These are phyloP conservation scores for Odontomachus brunneus DNA, from an alignment of 1,140 invertebrate species.

Conservation along the genomic window DNA sequence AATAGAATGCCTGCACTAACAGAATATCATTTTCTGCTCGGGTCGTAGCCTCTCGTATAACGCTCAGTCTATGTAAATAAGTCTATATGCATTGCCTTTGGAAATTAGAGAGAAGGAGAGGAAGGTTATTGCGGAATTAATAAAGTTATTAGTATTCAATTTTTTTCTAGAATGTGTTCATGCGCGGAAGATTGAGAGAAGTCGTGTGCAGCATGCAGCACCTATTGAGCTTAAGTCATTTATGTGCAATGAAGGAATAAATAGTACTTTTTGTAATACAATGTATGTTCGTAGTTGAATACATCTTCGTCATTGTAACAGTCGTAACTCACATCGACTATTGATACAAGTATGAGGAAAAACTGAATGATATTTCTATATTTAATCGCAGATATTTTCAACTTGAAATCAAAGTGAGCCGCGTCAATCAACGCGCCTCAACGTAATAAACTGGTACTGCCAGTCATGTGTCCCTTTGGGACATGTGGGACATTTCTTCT, in stretches of 20 bases:
- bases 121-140: slow-evolving; percentile 12
- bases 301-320: slow-evolving; percentile 10
- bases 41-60: no score
- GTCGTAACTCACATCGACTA: background rate
- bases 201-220: no score
- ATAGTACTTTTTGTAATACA: background rate
- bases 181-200: no score
- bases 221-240: background rate
- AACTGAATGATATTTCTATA: slow-evolving; percentile 31
- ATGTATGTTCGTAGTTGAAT: background rate
- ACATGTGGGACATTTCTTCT: slow-evolving; percentile 43
- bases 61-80: no score
- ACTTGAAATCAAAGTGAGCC: slow-evolving; percentile 47
- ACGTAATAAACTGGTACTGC: slow-evolving; percentile 51
- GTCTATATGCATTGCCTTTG: no score
- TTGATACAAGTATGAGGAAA: slow-evolving; percentile 8
- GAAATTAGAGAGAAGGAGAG: background rate
- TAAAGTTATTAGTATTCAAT: background rate
- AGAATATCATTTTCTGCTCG: no score
- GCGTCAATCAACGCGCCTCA: slow-evolving; percentile 44
- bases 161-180: no score
- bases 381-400: slow-evolving; percentile 45
- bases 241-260: background rate
- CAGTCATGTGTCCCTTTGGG: slow-evolving; percentile 47
- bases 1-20: no score